Base-by-base conservation (phyloP, 2,888 invertebrate species). In the Argyresthia albistria region DNA sequence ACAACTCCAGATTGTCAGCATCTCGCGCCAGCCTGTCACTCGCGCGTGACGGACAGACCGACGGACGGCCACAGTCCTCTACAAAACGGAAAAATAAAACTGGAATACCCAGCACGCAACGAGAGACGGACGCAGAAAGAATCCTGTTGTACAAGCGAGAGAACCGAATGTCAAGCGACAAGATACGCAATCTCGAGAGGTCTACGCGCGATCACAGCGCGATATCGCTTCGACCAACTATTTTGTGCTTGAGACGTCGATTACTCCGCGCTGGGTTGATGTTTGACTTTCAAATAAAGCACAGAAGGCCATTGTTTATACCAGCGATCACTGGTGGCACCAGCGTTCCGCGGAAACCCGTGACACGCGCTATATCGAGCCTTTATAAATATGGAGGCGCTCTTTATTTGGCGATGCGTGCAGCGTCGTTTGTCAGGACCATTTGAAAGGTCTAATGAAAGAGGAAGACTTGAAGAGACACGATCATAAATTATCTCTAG, bases 221-320 rank as follows among this genome's bases (percentile, higher is more conserved):
- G 72, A 73, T 70, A 69, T 66, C 63, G 60, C 56, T 62, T 66
- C 62, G 64, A 69, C 67, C 66, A 68, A 69, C 66, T 63, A 70
- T 72, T 69, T 68, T 62, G 73, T 71, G 72, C 70, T 78, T 74
- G 73, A 76, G 74, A 77, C 69, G 74, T 77, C 75, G 75, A 79
- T 79, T 79, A 75, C 74, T 69, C 63, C 62, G 64, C 62, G 61
- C 63, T 48, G 59, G 57, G 46, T 50, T 63, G 67, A 69, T 72
- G 69, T 74, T 79, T 76, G 76, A 76, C 70, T 80, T 79, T 76
- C 71, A 76, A 79, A 78, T 79, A 70, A 64, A 65, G 64, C 59
- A 58, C 63, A 55, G 56, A 16, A 58, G 59, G 65, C 72, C 69
- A 71, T 76, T 78, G 73, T 79, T 73, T 70, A 73, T 75, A 25